Conservation (phyloP, 2,888 invertebrate species). For the Epicampocera succincta region DNA sequence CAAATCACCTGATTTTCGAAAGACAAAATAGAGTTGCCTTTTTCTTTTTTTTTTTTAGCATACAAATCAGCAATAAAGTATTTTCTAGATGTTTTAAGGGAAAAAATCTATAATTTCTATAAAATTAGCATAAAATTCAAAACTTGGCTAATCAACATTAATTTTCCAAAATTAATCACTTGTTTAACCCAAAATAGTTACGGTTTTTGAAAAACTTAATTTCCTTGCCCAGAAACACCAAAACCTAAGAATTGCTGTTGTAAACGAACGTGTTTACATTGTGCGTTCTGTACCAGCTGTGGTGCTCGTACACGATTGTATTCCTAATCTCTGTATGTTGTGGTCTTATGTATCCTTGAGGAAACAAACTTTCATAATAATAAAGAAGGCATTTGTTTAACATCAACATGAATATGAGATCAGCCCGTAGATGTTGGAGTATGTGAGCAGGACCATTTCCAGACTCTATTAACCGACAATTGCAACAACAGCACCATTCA, state of each 20-base stretch:
- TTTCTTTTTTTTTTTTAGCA: too few relatives aligned
- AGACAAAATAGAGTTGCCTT: too few relatives aligned
- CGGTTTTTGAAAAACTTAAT: too few relatives aligned
- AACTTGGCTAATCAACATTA: too few relatives aligned
- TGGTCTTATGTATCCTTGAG: slow-evolving; percentile 33
- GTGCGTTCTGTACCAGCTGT: slow-evolving; percentile 44
- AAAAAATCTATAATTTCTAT: too few relatives aligned
- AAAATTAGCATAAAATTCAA: too few relatives aligned
- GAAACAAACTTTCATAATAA: slow-evolving; percentile 7
- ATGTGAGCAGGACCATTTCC: slow-evolving; percentile 10
- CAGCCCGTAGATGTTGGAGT: background rate
- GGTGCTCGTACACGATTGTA: slow-evolving; percentile 7
- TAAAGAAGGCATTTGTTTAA: slow-evolving; percentile 15
- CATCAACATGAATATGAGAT: slow-evolving; percentile 19
- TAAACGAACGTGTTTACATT: slow-evolving; percentile 42
- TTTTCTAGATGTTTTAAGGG: too few relatives aligned
- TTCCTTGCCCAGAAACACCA: too few relatives aligned
- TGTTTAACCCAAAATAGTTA: too few relatives aligned
- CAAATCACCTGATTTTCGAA: too few relatives aligned
- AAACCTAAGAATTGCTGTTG: slow-evolving; percentile 45
- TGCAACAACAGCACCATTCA: background rate
- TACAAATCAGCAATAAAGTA: too few relatives aligned
- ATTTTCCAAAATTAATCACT: too few relatives aligned
- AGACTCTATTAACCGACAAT: slow-evolving; percentile 29
- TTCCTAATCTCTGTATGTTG: slow-evolving; percentile 27